A percentile compares a stretch with the other conserved stretches of the same genome.
Conservation (phyloP, 2,888 invertebrate genomes). For the Hyposoter didymator region DNA sequence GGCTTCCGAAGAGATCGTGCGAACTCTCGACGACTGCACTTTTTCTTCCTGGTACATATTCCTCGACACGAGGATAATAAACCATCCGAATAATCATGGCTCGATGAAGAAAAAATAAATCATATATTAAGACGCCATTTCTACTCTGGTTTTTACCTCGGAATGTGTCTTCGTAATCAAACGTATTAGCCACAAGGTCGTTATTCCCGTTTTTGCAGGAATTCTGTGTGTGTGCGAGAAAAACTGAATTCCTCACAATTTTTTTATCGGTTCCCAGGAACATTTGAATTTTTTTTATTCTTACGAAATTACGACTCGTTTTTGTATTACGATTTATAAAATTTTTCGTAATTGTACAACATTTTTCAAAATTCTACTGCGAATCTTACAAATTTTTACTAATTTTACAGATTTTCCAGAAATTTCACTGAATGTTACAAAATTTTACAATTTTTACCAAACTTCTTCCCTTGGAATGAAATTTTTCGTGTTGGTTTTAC, state of each 20-base stretch:
- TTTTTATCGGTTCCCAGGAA: background rate
- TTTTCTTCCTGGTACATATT: slow-evolving; percentile 28
- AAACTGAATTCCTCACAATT: background rate
- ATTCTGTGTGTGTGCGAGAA: background rate
- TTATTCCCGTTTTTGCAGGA: background rate
- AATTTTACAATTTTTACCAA: background rate
- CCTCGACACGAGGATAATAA: slow-evolving; percentile 1
- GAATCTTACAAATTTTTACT: too few relatives aligned
- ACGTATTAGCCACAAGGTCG: background rate
- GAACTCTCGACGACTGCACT: slow-evolving; percentile 42
- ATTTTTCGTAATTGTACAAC: too few relatives aligned
- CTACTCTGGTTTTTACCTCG: background rate
- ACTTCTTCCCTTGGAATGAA: background rate
- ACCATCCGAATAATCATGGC: slow-evolving; percentile 34
- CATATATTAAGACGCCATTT: slow-evolving; percentile 25
- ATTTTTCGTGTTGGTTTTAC: background rate
- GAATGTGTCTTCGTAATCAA: background rate
- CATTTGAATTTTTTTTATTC: slow-evolving; percentile 1
- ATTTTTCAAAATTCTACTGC: too few relatives aligned
- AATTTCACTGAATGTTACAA: too few relatives aligned
- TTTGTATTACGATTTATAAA: background rate
- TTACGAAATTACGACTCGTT: background rate
- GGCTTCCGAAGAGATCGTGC: slow-evolving; percentile 62
- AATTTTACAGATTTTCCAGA: too few relatives aligned
- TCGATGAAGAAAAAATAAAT: slow-evolving; percentile 7